Conservation (phyloP, 2,888 invertebrate genomes). For the Lordiphosa andalusiaca region DNA sequence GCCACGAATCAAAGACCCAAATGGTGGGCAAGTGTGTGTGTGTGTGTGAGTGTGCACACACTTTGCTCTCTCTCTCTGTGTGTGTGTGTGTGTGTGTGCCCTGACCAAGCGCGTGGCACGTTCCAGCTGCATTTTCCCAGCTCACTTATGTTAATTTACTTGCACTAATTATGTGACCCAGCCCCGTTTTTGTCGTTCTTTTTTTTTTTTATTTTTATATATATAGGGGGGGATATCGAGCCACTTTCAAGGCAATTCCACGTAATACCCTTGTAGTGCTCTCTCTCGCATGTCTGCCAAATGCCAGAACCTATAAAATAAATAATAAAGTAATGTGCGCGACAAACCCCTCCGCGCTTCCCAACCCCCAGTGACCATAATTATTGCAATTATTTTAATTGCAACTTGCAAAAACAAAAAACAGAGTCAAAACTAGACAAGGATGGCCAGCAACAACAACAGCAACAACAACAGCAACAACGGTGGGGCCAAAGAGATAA, state of each 20-base stretch:
- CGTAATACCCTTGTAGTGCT: constrained; percentile 28
- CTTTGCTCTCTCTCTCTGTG: too few species aligned
- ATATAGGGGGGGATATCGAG: constrained; percentile 6
- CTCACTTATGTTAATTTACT: constrained; percentile 39
- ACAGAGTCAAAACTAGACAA: neutral
- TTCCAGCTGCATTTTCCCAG: constrained; percentile 26
- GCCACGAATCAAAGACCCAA: constrained; percentile 17
- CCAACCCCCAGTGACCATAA: constrained; percentile 33
- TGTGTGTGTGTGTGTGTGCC: too few species aligned
- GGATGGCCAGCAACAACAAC: constrained; percentile 3
- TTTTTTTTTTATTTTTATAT: neutral
- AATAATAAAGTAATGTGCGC: constrained; percentile 38
- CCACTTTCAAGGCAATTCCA: constrained; percentile 38
- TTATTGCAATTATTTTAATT: constrained; percentile 65
- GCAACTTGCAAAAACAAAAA: constrained; percentile 18
- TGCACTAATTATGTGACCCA: constrained; percentile 43
- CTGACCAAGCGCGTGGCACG: constrained; percentile 11
- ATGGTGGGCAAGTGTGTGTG: too few species aligned
- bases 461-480: neutral
- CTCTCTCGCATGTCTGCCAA: constrained; percentile 37
- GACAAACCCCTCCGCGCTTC: constrained; percentile 1
- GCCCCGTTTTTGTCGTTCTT: constrained; percentile 15
- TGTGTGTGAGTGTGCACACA: too few species aligned
- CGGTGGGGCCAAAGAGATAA: too few species aligned
- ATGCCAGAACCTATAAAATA: constrained; percentile 44